Base-by-base conservation (phyloP, 2,797 vertebrate genomes). In the Myotis myotis region DNA sequence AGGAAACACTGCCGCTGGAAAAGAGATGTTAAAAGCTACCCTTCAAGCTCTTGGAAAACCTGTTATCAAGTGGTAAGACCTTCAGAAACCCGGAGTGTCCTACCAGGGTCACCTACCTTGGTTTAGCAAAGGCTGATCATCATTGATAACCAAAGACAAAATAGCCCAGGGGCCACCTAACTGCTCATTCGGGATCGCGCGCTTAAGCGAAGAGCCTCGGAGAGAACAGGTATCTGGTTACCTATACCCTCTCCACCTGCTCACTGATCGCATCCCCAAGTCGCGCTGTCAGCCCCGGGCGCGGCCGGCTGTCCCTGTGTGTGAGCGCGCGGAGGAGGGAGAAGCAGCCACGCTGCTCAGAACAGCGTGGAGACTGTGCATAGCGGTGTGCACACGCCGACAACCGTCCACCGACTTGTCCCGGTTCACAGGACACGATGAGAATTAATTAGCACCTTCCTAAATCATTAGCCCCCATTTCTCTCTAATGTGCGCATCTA, bases 231-330 rank as follows among this genome's bases (percentile, higher is more conserved):
- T 97, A 88, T 91, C 96, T 95, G 97, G 70, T 96, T 97, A 94
- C 47, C 33, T 95, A 55, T 95, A 94, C 96, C 91, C 92, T 68
- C 88, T 95, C 53, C 91, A 49, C 98, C 97, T 98, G 95, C 96
- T 99, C 98, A 94, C 98, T 98, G 98, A 97, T 98, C 98, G 85
- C 98, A 98, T 98, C 98, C 98, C 97, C 99, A 98, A 0, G 98
- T 98, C 97, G 98, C 98, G 94, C 98, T 98, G 97, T 98, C 98
- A 0, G 99, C 98, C 99, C 98, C 8, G 98, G 99, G 98, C 80
- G 44, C 98, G 99, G 97, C 98, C 95, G 98, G 97, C 98, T 99
- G 99, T 98, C 99, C 99, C 98, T 99, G 98, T 2, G 98, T 98
- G 93, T 99, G 98, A 3, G 98, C 99, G 98, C 99, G 10, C 10